Evolutionary conservation across 2,797 vertebrate species (phyloP), one percentile per base, ranked within the genome.

Genomic region (Lithobates sylvaticus): DNA sequence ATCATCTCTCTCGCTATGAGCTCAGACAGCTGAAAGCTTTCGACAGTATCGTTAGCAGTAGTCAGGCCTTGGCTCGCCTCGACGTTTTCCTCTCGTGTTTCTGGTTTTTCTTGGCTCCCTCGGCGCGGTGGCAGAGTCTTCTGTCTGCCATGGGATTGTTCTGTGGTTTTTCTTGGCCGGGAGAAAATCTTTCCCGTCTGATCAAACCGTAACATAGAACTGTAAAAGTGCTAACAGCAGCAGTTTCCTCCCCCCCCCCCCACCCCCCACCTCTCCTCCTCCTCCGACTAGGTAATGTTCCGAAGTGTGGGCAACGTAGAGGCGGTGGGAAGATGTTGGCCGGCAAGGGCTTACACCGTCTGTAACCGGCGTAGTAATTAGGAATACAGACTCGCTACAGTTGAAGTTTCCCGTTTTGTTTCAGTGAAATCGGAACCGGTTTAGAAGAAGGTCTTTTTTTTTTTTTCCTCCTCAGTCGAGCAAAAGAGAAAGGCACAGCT

Each of bases 211-310:
- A 76, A 86, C 64, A 74, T 27, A 42, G 78, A 86, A 75, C 84
- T 61, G 71, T 86, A 86, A 86, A 86, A 81, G 72, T 86, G 84
- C 84, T 86, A 86, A 86, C 84, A 86, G 84, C 84, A 86, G 84
- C 84, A 86, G 73, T 86, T 81, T 81, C 36, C 3, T 3, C 1
- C 29, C 29, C 29, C 29, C 29, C 78, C 84, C 68, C 27, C 6
- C 39, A 7, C 39, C 39, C 10, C 6, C 36, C 36, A 7, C 5
- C 34, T 5, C 39, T 42, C 39, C 42, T 44, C 42, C 42, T 47
- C 44, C 64, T 80, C 54, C 6, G 54, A 54, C 84, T 86, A 86
- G 78, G 78, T 86, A 86, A 86, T 86, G 78, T 86, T 86, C 84
- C 84, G 65, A 86, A 76, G 72, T 70, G 78, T 86, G 79, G 84